Percentiles rank a stretch among this genome's conserved stretches.
These are phyloP conservation scores for Enoplosus armatus DNA, from an alignment of 2,797 vertebrate species.

Conservation along the genomic window DNA sequence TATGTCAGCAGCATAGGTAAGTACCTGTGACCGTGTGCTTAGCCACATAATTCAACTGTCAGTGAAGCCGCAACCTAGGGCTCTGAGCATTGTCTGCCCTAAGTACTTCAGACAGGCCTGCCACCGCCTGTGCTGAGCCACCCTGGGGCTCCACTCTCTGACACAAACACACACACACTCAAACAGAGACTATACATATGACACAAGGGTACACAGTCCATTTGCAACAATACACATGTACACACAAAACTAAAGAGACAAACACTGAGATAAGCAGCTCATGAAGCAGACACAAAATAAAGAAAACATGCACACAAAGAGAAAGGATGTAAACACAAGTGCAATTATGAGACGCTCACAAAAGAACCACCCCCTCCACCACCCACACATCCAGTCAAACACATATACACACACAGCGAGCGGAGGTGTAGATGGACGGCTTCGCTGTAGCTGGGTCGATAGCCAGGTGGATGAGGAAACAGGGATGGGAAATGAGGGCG, in stretches of 20 bases:
- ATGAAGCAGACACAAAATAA: constrained; percentile 15
- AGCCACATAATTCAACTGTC: constrained; percentile 63
- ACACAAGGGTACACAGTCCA: constrained; percentile 7
- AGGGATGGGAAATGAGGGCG: constrained; percentile 48
- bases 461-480: constrained; percentile 60
- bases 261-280: constrained; percentile 8
- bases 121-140: constrained; percentile 45
- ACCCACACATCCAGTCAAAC: constrained; percentile 46
- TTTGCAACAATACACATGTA: neutral
- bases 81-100: constrained; percentile 54
- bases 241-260: neutral
- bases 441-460: constrained; percentile 51
- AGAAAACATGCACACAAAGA: constrained; percentile 5
- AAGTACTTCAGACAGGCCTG: constrained; percentile 71
- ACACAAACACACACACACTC: constrained; percentile 19
- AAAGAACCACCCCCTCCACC: constrained; percentile 29
- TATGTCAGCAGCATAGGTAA: constrained; percentile 49
- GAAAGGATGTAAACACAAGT: constrained; percentile 13
- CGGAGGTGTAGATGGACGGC: constrained; percentile 49
- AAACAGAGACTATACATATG: constrained; percentile 3
- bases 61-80: constrained; percentile 48
- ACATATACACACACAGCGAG: constrained; percentile 32
- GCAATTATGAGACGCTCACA: constrained; percentile 22
- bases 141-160: constrained; percentile 42
- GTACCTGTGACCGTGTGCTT: constrained; percentile 54